Evolutionary conservation across 2,888 invertebrate genomes (phyloP), one percentile per base, ranked within the genome.

Genomic region (Drosophila merina): DNA sequence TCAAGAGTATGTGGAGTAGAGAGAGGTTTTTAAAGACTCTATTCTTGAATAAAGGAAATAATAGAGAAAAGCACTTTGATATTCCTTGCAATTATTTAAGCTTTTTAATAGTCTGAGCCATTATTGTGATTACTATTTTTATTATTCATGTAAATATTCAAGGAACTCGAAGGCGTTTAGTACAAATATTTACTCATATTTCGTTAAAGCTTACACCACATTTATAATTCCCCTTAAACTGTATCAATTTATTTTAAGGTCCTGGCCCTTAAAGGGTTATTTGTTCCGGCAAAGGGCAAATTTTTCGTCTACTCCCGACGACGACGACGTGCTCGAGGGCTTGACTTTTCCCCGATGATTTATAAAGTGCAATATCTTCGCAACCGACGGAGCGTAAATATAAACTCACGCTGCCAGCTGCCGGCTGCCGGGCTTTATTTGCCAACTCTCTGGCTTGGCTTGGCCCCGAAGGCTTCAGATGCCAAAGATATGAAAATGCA

Each of bases 351-450:
- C 85, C 88, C 69, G 58, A 70, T 74, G 83, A 82, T 79, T 71
- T 75, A 86, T 86, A 79, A 82, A 87, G 86, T 82, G 88, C 86
- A 82, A 76, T 82, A 73, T 72, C 68, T 67, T 56, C 45, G 86
- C 70, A 72, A 59, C 82, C 63, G 54, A 52, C 68, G 60, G 54
- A 78, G 74, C 83, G 75, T 58, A 69, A 76, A 79, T 72, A 71
- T 76, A 69, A 76, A 79, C 79, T 71, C 42, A 44, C 57, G 71
- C 70, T 49, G 42, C 60, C 31, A 33, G 51, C 70, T 72, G 14
- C 14, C 14, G 14, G 14, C 14, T 14, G 14, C n/a, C n/a, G 14
- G 38, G 51, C 70, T 72, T 66, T 58, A 40, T 38, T 44, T 47
- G 36, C 31, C 25, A 52, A 58, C 83, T 71, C 74, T 44, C 20